Percentiles rank a stretch among this genome's conserved stretches.
Evolutionary conservation across 2,888 invertebrate genomes (phyloP).

Genomic region (Iselma pallidipennis): DNA sequence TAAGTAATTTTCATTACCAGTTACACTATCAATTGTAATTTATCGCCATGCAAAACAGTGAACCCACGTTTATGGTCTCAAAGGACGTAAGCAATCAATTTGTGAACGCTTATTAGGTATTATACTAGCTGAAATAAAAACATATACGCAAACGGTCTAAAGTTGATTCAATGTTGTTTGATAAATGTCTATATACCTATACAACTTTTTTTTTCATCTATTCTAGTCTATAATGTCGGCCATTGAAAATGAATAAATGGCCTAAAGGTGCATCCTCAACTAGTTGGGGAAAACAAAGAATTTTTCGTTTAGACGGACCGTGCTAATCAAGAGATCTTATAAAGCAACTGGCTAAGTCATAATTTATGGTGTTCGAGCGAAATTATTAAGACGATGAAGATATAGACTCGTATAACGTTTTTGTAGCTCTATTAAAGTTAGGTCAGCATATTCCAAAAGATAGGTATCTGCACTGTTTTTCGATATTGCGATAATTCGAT

Average conservation of each 20-base stretch:
- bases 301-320: conserved; percentile 11
- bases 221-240: neutral
- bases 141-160: conserved; percentile 21
- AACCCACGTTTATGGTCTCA: conserved; percentile 38
- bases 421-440: conserved; percentile 23
- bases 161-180: conserved; percentile 13
- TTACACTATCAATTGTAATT: conserved; percentile 41
- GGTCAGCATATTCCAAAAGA: too few species aligned
- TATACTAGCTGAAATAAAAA: conserved; percentile 37
- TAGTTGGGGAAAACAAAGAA: conserved; percentile 11
- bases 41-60: conserved; percentile 44
- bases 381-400: conserved; percentile 25
- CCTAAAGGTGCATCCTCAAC: neutral
- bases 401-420: conserved; percentile 26
- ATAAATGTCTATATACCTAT: conserved; percentile 12
- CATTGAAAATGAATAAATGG: neutral
- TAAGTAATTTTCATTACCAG: conserved; percentile 28
- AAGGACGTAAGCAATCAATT: conserved; percentile 42
- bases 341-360: conserved; percentile 30
- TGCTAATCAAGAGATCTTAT: conserved; percentile 39
- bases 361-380: conserved; percentile 33
- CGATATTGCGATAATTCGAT: too few species aligned
- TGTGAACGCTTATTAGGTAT: conserved; percentile 31
- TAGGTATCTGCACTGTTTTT: too few species aligned
- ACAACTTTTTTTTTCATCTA: neutral